Conservation (phyloP, 1,140 invertebrate genomes). For the Phthorimaea operculella region DNA sequence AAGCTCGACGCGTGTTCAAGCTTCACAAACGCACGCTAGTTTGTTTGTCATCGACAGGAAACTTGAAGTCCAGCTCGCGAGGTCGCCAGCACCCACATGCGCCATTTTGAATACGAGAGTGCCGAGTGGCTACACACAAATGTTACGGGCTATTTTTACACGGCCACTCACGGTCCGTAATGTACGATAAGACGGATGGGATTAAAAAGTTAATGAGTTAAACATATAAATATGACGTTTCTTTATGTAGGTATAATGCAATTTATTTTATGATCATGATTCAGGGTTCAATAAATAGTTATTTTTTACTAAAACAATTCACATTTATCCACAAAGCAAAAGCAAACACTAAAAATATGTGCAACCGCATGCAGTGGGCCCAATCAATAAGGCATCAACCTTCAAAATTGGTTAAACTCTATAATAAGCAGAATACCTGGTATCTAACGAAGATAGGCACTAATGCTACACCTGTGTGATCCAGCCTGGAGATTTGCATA, state of each 20-base stretch:
- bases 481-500: conserved; percentile 34
- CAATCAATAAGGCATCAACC: conserved; percentile 15
- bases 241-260: too few relatives aligned
- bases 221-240: too few relatives aligned
- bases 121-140: too few relatives aligned
- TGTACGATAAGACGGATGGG: too few relatives aligned
- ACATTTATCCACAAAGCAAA: too few relatives aligned
- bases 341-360: neutral
- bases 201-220: too few relatives aligned
- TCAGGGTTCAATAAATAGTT: too few relatives aligned
- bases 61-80: neutral
- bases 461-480: conserved; percentile 33
- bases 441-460: conserved; percentile 22
- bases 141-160: too few relatives aligned
- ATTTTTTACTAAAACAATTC: too few relatives aligned
- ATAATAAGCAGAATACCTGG: conserved; percentile 28
- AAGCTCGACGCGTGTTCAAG: conserved; percentile 25
- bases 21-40: conserved; percentile 9
- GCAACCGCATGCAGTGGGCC: neutral
- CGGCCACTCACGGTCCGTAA: too few relatives aligned
- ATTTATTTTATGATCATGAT: too few relatives aligned
- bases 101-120: neutral
- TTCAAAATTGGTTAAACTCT: conserved; percentile 23
- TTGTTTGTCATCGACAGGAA: conserved; percentile 3
- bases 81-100: neutral